phyloP scores from a whole-genome alignment of 2,113 vertebrate species.

The Larimichthys polyactis region DNA sequence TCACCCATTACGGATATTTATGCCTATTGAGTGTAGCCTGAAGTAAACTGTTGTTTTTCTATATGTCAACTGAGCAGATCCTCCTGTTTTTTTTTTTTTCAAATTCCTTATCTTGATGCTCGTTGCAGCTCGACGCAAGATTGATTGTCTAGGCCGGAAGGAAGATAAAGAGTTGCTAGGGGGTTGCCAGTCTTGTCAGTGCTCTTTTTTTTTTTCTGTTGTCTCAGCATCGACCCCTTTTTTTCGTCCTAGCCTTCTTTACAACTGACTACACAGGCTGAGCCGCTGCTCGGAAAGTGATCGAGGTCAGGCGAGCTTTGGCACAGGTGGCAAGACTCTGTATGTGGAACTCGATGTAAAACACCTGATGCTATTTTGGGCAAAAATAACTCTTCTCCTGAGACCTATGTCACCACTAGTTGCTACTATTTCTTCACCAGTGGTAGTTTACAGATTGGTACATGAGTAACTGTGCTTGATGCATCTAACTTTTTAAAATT shows the following conservation, averaged over 20 bases:
- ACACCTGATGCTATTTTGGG: neutral
- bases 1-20: neutral
- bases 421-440: too few species aligned
- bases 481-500: neutral
- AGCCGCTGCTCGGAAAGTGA: neutral
- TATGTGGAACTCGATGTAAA: neutral
- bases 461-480: neutral
- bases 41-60: neutral
- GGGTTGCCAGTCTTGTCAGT: neutral
- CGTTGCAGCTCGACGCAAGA: neutral
- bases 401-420: neutral
- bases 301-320: neutral
- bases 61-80: neutral
- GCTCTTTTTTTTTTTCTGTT: constrained; percentile 7
- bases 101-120: neutral
- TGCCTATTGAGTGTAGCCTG: neutral
- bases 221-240: constrained; percentile 7
- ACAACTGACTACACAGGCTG: neutral
- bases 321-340: neutral
- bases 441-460: neutral
- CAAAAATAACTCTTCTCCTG: neutral
- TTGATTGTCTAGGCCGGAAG: neutral
- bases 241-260: neutral
- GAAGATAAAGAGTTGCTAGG: neutral
- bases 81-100: neutral